Base-by-base conservation (phyloP, 2,888 invertebrate species). In the Diplazon laetatorius region DNA sequence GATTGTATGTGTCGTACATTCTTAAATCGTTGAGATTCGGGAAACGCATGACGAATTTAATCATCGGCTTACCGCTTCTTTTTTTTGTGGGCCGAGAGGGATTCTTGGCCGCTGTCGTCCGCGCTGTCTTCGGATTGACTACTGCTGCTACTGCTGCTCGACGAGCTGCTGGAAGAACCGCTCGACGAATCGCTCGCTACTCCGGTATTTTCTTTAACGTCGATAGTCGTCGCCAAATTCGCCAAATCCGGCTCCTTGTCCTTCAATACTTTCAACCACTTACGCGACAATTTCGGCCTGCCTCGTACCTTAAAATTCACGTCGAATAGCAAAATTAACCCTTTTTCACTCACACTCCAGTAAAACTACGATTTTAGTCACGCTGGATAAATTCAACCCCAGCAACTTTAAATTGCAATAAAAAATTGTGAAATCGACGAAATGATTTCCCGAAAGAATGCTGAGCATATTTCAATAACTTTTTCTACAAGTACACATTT, bases 181-280 rank as follows among this genome's bases (percentile, higher is more conserved):
- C 97, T 97, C 0, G 98, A 98, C 87, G 97, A 97, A 91, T 99
- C 98, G 0, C 98, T 98, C 35, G 97, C 98, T 62, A 98, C 95
- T 14, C 98, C 98, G 0, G 97, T 97, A 50, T 96, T 95, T 88
- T 95, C 94, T 85, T 94, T 95, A 71, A 98, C 93, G 91, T 98
- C 98, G 85, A 98, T 96, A 85, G 93, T 92, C 85, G 96, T 96
- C 2, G 97, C 97, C 63, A 97, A 90, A 84, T 94, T 93, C 42
- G 95, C 96, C 77, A 98, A 91, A 35, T 96, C 95, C 2, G 96
- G 95, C 82, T 97, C 95, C 87, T 96, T 95, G 82, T 93, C 93
- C 91, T 93, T 93, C 60, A 95, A 91, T 44, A 93, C 93, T 88
- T 94, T 94, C 72, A 97, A 92, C 98, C 98, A 99, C 90, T 98